Percentiles rank a stretch among this genome's conserved stretches.
Conservation (phyloP, 2,113 vertebrate genomes). For the Megaceryle maxima region DNA sequence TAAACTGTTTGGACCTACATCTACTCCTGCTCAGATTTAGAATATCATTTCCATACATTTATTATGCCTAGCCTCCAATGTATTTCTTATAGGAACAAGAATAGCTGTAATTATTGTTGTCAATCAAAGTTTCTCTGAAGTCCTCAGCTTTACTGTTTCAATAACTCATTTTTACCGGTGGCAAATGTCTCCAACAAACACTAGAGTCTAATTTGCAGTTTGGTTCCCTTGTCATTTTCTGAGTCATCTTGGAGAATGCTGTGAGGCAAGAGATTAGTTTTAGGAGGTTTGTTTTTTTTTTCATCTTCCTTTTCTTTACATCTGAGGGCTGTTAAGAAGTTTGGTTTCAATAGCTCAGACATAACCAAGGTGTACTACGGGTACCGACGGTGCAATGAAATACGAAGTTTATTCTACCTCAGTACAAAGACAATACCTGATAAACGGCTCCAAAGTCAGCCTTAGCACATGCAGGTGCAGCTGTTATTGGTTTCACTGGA, state of each 20-base stretch:
- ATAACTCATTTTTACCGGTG: conserved; percentile 53
- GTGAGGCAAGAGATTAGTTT: conserved; percentile 52
- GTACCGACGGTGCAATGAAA: conserved; percentile 33
- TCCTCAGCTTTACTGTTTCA: conserved; percentile 58
- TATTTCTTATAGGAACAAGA: conserved; percentile 51
- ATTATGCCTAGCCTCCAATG: conserved; percentile 26
- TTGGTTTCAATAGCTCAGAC: conserved; percentile 40
- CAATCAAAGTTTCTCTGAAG: conserved; percentile 66
- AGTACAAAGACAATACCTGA: conserved; percentile 40
- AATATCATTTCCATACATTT: conserved; percentile 52
- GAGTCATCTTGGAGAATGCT: conserved; percentile 42
- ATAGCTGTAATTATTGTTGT: conserved; percentile 68
- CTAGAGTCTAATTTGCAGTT: conserved; percentile 60
- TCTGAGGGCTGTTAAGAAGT: conserved; percentile 52
- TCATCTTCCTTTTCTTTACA: conserved; percentile 48
- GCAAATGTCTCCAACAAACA: conserved; percentile 60
- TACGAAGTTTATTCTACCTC: conserved; percentile 38
- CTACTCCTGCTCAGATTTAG: conserved; percentile 13
- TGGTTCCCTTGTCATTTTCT: conserved; percentile 61
- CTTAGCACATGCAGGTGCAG: conserved; percentile 44
- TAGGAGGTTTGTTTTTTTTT: conserved; percentile 29
- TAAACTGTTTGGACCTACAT: neutral
- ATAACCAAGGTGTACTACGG: neutral
- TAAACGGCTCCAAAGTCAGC: conserved; percentile 26
- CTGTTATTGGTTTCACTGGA: conserved; percentile 40